phyloP scores from a whole-genome alignment of 2,888 invertebrate species.

The Cyaniris semiargus region DNA sequence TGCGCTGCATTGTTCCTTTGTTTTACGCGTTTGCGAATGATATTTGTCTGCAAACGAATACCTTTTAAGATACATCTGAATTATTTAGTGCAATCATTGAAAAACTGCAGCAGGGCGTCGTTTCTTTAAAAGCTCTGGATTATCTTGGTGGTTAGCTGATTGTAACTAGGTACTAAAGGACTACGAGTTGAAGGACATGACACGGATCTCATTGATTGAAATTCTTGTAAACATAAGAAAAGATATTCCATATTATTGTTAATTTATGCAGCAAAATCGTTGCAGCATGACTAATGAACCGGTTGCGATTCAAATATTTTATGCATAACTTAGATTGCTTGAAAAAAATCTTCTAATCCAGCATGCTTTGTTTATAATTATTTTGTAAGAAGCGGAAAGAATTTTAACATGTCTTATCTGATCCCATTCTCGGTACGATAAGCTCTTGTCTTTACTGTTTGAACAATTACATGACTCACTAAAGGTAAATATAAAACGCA shows the following conservation, averaged over 20 bases:
- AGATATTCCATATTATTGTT: not conserved
- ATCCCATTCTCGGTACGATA: conserved; percentile 44
- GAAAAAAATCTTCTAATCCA: conserved; percentile 24
- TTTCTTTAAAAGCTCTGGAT: no score
- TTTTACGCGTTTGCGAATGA: not conserved
- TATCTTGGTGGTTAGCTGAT: no score
- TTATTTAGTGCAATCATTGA: not conserved
- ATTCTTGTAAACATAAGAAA: conserved; percentile 20
- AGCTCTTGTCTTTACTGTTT: conserved; percentile 45
- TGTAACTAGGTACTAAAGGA: no score
- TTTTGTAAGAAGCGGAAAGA: conserved; percentile 34
- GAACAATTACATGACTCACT: conserved; percentile 41
- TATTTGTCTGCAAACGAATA: not conserved
- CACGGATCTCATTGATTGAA: not conserved
- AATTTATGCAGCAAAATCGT: not conserved
- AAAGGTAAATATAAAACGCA: conserved; percentile 35
- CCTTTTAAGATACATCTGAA: not conserved
- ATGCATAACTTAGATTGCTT: not conserved
- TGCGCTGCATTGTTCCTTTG: conserved; percentile 16
- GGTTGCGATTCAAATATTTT: not conserved
- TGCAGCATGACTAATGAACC: conserved; percentile 13
- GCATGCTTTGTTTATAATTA: not conserved
- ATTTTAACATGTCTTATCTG: conserved; percentile 39
- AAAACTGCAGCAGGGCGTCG: no score
- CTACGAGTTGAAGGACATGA: not conserved